phyloP scores from a whole-genome alignment of 2,113 vertebrate species.

The Oreotrochilus melanogaster region DNA sequence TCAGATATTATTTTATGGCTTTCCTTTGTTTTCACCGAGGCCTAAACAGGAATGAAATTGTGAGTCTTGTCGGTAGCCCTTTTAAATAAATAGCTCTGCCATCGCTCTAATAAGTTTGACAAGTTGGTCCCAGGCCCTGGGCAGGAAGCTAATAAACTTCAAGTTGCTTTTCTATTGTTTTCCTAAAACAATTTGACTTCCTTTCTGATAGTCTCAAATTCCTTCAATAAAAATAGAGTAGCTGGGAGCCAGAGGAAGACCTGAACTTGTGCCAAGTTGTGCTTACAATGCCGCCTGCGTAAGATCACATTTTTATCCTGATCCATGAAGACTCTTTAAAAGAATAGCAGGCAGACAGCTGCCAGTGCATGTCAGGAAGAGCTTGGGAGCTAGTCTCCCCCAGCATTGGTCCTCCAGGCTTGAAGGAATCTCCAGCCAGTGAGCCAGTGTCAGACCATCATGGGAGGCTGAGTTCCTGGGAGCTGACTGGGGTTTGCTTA shows the following conservation, averaged over 20 bases:
- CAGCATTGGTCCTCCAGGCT: slow-evolving; percentile 35
- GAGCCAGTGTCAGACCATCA: neutral
- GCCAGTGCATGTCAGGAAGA: slow-evolving; percentile 61
- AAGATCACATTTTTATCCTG: slow-evolving; percentile 75
- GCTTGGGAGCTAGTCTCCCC: slow-evolving; percentile 8
- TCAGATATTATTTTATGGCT: slow-evolving; percentile 69
- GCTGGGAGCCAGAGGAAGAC: slow-evolving; percentile 79
- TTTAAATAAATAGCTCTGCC: slow-evolving; percentile 78
- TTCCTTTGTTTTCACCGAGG: slow-evolving; percentile 66
- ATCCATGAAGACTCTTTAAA: slow-evolving; percentile 65
- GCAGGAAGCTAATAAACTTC: slow-evolving; percentile 82
- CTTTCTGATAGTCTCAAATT: slow-evolving; percentile 85
- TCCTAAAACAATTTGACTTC: slow-evolving; percentile 96
- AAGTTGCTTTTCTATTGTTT: slow-evolving; percentile 90
- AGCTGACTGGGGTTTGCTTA: neutral
- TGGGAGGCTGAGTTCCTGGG: slow-evolving; percentile 16
- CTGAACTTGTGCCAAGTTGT: slow-evolving; percentile 81
- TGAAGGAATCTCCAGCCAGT: slow-evolving; percentile 36
- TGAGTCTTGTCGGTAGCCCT: slow-evolving; percentile 48
- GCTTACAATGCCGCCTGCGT: slow-evolving; percentile 76
- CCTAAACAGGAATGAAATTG: slow-evolving; percentile 70
- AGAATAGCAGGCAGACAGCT: slow-evolving; percentile 70
- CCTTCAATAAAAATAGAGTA: slow-evolving; percentile 88
- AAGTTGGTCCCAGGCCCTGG: slow-evolving; percentile 65
- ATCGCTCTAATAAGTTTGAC: slow-evolving; percentile 68